Conservation (phyloP, 1,140 invertebrate genomes). For the Drosophila oshimai region DNA sequence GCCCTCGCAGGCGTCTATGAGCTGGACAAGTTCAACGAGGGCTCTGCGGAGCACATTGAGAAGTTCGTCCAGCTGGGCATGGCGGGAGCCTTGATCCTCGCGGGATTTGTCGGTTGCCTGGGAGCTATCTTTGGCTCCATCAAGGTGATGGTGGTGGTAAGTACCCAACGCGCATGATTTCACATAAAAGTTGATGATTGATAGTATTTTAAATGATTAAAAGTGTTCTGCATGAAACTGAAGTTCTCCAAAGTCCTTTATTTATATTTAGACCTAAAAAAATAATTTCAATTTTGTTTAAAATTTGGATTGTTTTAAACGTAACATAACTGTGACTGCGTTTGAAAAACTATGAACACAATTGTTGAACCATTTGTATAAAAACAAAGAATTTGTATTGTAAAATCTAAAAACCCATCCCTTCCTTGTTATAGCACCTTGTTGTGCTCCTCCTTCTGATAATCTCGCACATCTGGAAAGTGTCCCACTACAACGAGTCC, state of each 20-base stretch:
- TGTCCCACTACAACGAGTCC: slow-evolving; percentile 63
- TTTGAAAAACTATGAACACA: too few species aligned
- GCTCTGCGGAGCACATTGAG: slow-evolving; percentile 54
- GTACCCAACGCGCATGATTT: neutral
- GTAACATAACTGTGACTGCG: too few species aligned
- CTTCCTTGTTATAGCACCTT: slow-evolving; percentile 59
- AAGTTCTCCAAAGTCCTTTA: too few species aligned
- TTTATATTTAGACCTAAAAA: too few species aligned
- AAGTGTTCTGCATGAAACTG: too few species aligned
- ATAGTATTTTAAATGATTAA: too few species aligned
- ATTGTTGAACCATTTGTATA: too few species aligned
- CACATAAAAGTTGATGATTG: neutral
- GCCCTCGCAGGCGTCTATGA: slow-evolving; percentile 67
- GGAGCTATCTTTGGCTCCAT: slow-evolving; percentile 73
- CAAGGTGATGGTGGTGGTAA: slow-evolving; percentile 66
- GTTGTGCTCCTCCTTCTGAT: slow-evolving; percentile 51
- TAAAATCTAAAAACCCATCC: too few species aligned
- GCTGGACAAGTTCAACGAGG: slow-evolving; percentile 51
- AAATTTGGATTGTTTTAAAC: too few species aligned
- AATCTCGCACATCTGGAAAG: slow-evolving; percentile 56
- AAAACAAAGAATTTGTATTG: too few species aligned
- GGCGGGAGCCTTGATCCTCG: slow-evolving; percentile 49
- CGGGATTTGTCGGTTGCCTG: slow-evolving; percentile 60
- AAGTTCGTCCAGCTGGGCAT: slow-evolving; percentile 59
- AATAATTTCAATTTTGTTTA: too few species aligned